These are phyloP conservation scores for Tuta absoluta DNA, from an alignment of 2,888 invertebrate species.

Conservation along the genomic window DNA sequence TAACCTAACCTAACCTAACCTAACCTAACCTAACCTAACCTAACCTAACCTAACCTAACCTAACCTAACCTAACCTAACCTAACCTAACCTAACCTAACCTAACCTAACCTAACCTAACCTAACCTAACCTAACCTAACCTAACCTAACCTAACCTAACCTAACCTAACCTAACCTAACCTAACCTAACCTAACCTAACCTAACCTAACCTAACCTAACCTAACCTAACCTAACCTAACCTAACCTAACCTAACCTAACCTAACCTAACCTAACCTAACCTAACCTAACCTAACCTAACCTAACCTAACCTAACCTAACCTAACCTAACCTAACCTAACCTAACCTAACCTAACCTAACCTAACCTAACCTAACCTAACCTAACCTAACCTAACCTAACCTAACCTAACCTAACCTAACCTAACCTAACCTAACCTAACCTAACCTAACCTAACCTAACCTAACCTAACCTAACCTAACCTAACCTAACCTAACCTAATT, in stretches of 20 bases:
- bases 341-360: conserved; percentile 38
- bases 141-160: conserved; percentile 30
- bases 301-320: conserved; percentile 34
- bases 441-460: conserved; percentile 25
- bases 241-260: conserved; percentile 27
- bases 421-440: conserved; percentile 31
- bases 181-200: conserved; percentile 35
- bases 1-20: no score
- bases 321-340: conserved; percentile 34
- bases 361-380: conserved; percentile 33
- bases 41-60: conserved; percentile 34
- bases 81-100: conserved; percentile 28
- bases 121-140: conserved; percentile 32
- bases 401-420: conserved; percentile 32
- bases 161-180: conserved; percentile 34
- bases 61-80: conserved; percentile 36
- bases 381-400: conserved; percentile 32
- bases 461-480: conserved; percentile 23
- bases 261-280: conserved; percentile 34
- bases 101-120: conserved; percentile 32
- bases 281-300: conserved; percentile 34
- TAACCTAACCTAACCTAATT: conserved; percentile 27
- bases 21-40: no score
- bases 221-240: conserved; percentile 36
- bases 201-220: conserved; percentile 37